A percentile compares a stretch with the other conserved stretches of the same genome.
Evolutionary conservation across 2,888 invertebrate genomes (phyloP).

Genomic region (Meteorus colon): DNA sequence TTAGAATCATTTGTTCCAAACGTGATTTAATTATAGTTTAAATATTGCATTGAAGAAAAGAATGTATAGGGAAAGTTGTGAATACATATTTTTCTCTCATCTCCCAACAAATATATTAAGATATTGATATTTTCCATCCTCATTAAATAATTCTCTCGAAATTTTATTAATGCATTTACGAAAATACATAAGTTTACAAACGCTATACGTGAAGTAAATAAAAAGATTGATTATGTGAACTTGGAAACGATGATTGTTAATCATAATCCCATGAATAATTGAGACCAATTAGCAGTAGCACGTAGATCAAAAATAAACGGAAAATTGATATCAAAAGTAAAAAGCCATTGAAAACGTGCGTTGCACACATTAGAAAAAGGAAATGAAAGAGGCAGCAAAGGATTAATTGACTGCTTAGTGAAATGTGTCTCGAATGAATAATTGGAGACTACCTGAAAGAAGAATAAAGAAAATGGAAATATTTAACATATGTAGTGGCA

Average conservation of each 20-base stretch:
- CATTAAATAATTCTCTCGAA: constrained; percentile 43
- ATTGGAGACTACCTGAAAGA: not conserved
- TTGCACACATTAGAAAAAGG: not conserved
- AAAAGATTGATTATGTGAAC: constrained; percentile 16
- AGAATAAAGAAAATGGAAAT: constrained; percentile 30
- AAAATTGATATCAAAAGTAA: not conserved
- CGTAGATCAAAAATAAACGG: not conserved
- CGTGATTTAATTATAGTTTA: no score
- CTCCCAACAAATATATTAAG: not conserved
- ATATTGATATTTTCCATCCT: constrained; percentile 38
- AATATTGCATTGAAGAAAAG: not conserved
- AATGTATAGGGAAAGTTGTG: not conserved
- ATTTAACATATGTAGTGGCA: not conserved
- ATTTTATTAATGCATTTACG: constrained; percentile 69
- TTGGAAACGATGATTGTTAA: constrained; percentile 9
- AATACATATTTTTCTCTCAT: not conserved
- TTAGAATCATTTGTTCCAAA: not conserved
- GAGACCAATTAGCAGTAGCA: not conserved
- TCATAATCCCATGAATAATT: not conserved
- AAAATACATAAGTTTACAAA: constrained; percentile 71
- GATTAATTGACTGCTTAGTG: constrained; percentile 5
- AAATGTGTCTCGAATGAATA: constrained; percentile 14
- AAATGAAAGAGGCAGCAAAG: constrained; percentile 20
- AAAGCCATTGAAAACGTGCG: constrained; percentile 15
- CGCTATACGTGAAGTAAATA: constrained; percentile 50